Evolutionary conservation across 2,113 vertebrate species (phyloP), one percentile per base, ranked within the genome.

Genomic region (Sterrhoptilus dennistouni): DNA sequence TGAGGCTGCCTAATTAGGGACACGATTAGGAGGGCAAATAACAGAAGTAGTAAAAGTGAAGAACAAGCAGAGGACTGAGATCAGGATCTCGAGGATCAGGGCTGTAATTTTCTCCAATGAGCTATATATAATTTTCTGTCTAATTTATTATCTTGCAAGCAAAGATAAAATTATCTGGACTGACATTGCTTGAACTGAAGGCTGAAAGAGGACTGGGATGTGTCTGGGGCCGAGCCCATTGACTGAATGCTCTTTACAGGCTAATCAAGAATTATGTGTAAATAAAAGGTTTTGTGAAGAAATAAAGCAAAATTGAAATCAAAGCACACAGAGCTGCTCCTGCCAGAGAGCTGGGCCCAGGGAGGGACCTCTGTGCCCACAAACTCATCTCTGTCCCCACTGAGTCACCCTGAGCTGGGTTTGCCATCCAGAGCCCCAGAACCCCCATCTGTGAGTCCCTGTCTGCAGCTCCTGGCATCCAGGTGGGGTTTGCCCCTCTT

Each of bases 371-470:
- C 38, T 11, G 2, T n/a, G 52, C 52, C 50, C 64, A 56, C 54
- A 63, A 15, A 31, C 14, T 12, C 0, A 0, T 3, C 20, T 12
- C 28, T 56, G 60, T 21, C 4, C 2, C 47, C 8, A 0, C 59
- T 8, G 52, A 31, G 52, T 12, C 22, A 21, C 90, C n/a, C 53
- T 40, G 47, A 21, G 56, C 24, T 44, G 66, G 31, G 2, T 25
- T 52, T 74, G 60, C 1, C 12, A 6, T 5, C 10, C 49, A 17
- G 31, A 35, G 25, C 0, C 60, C 60, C 61, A n/a, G 27, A 19
- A 10, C 9, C 28, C n/a, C 14, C 11, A 12, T 2, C 36, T 18
- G 20, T 1, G 66, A 11, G 27, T 1, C 21, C 47, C 29, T 61
- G 33, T 7, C 44, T 68, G 36, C 31, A 15, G 17, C 61, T 44